phyloP scores from a whole-genome alignment of 2,888 invertebrate genomes.

The Halictus ligatus region DNA sequence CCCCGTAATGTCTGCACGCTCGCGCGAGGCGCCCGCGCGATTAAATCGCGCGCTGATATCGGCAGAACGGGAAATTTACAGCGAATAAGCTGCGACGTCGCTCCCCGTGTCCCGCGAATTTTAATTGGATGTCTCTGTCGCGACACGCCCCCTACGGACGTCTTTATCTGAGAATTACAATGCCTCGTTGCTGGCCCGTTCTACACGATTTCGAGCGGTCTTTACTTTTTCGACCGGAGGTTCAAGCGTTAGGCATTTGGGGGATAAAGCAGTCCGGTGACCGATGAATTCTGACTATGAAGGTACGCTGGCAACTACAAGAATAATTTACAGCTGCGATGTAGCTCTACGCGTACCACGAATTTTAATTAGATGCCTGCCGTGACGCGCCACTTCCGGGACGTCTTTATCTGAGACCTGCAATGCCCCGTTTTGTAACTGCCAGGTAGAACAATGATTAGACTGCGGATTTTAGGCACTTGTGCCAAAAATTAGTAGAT shows the following conservation, averaged over 20 bases:
- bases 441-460: too few relatives aligned
- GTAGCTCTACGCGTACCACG: too few relatives aligned
- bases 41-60: conserved; percentile 70
- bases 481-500: too few relatives aligned
- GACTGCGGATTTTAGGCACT: too few relatives aligned
- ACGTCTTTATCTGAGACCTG: too few relatives aligned
- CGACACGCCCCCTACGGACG: neutral
- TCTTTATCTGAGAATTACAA: neutral
- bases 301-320: too few relatives aligned
- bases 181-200: neutral
- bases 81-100: conserved; percentile 43
- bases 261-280: neutral
- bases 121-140: conserved; percentile 48
- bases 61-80: conserved; percentile 68
- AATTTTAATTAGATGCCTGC: too few relatives aligned
- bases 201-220: neutral
- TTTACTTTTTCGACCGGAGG: neutral
- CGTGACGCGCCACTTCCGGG: too few relatives aligned
- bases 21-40: conserved; percentile 28
- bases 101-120: conserved; percentile 34
- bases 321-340: too few relatives aligned
- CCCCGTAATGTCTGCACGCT: conserved; percentile 42
- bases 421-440: too few relatives aligned
- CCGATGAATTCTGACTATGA: too few relatives aligned
- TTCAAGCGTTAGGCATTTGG: neutral